Conservation (phyloP, 2,113 vertebrate genomes). For the Cephalopholis sonnerati region DNA sequence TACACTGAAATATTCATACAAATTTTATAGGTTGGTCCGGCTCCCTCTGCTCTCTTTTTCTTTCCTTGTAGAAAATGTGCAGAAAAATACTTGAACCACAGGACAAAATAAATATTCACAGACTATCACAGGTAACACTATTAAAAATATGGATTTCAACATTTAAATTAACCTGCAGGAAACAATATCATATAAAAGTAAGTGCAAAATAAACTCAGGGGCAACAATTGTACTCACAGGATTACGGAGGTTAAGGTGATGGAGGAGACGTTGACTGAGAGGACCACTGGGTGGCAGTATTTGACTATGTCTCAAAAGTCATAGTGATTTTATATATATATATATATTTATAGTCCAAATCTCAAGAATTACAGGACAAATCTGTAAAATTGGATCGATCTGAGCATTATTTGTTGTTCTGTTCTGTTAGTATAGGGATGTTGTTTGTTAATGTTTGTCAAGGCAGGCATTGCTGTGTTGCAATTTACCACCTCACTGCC, state of each 20-base stretch:
- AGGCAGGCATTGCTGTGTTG: conserved; percentile 51
- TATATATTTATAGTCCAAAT: conserved; percentile 35
- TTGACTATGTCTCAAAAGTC: conserved; percentile 66
- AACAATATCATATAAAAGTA: conserved; percentile 48
- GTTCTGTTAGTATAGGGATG: conserved; percentile 63
- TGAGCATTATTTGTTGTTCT: conserved; percentile 61
- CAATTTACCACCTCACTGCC: conserved; percentile 66
- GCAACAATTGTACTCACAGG: conserved; percentile 25
- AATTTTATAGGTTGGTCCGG: conserved; percentile 76
- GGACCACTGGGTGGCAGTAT: conserved; percentile 82
- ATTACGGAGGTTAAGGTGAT: not conserved
- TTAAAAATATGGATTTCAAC: conserved; percentile 55
- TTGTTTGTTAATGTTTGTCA: conserved; percentile 70
- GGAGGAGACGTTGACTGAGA: conserved; percentile 7
- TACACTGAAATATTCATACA: conserved; percentile 86
- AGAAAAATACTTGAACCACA: conserved; percentile 63
- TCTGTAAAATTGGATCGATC: conserved; percentile 68
- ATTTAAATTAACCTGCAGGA: conserved; percentile 61
- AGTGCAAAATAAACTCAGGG: conserved; percentile 41
- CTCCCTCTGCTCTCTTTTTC: conserved; percentile 78
- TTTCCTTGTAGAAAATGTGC: conserved; percentile 73
- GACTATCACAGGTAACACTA: conserved; percentile 62
- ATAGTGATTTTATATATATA: conserved; percentile 9
- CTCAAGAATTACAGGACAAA: conserved; percentile 58
- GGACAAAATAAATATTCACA: conserved; percentile 74